Conservation (phyloP, 2,888 invertebrate genomes). For the Magallana nippona region DNA sequence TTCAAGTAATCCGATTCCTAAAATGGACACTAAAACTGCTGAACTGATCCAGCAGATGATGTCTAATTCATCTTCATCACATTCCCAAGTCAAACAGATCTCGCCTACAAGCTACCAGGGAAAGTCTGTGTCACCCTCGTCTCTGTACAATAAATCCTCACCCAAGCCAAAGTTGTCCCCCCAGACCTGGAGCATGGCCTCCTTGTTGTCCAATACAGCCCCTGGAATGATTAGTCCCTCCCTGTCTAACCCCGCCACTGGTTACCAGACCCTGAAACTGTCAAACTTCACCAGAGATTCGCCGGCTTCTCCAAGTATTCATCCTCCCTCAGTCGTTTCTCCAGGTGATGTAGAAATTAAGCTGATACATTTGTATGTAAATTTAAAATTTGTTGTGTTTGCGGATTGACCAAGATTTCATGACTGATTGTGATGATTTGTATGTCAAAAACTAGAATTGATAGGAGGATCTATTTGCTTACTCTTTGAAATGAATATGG, state of each 20-base stretch:
- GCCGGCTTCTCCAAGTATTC: not conserved
- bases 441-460: no score
- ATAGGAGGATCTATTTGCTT: no score
- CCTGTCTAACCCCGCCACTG: slow-evolving; percentile 50
- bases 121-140: slow-evolving; percentile 38
- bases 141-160: slow-evolving; percentile 33
- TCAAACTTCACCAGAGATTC: slow-evolving; percentile 36
- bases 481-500: no score
- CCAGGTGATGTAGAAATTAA: slow-evolving; percentile 8
- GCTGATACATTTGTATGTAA: not conserved
- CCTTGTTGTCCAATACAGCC: slow-evolving; percentile 19
- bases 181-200: slow-evolving; percentile 47
- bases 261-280: slow-evolving; percentile 50
- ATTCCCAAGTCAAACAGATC: slow-evolving; percentile 39
- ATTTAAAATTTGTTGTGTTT: not conserved
- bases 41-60: slow-evolving; percentile 47
- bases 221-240: slow-evolving; percentile 14
- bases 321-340: slow-evolving; percentile 20
- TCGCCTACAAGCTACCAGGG: slow-evolving; percentile 30
- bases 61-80: slow-evolving; percentile 28
- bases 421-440: no score
- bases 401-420: not conserved
- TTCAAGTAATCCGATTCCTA: slow-evolving; percentile 4
- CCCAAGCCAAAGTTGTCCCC: slow-evolving; percentile 10
- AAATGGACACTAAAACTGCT: slow-evolving; percentile 36